A percentile compares a stretch with the other conserved stretches of the same genome.
phyloP scores from a whole-genome alignment of 2,797 vertebrate species.

The Sternarchorhynchus goeldii region DNA sequence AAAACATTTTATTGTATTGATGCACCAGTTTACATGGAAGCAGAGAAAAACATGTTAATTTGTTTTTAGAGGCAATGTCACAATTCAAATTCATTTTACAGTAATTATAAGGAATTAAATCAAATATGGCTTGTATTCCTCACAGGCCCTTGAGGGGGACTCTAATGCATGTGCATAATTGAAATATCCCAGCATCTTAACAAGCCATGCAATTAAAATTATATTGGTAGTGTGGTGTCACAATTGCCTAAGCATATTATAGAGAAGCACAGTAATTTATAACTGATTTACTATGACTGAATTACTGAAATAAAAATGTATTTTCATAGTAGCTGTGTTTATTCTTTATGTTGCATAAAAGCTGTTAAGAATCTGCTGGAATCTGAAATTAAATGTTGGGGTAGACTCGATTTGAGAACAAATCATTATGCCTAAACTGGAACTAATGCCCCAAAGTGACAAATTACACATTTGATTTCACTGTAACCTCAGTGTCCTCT shows the following conservation, averaged over 20 bases:
- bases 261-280: slow-evolving; percentile 46
- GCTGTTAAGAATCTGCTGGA: neutral
- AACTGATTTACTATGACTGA: slow-evolving; percentile 17
- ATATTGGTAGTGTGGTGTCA: slow-evolving; percentile 66
- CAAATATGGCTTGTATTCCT: slow-evolving; percentile 65
- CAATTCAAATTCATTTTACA: slow-evolving; percentile 73
- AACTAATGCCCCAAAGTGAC: too few relatives aligned
- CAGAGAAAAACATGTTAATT: slow-evolving; percentile 54
- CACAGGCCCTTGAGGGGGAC: slow-evolving; percentile 54
- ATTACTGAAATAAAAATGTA: neutral
- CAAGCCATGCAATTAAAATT: slow-evolving; percentile 73
- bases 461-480: too few relatives aligned
- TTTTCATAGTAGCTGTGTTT: neutral
- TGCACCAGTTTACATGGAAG: slow-evolving; percentile 54
- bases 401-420: neutral
- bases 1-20: slow-evolving; percentile 53
- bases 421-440: too few relatives aligned
- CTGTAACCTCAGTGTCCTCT: too few relatives aligned
- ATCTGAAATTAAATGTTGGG: neutral
- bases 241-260: slow-evolving; percentile 65
- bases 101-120: slow-evolving; percentile 73
- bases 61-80: slow-evolving; percentile 64
- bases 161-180: slow-evolving; percentile 70
- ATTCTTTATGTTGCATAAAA: neutral
- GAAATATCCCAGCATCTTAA: slow-evolving; percentile 72